Evolutionary conservation across 2,888 invertebrate genomes (phyloP).

Genomic region (Sphaerophoria rueppellii): DNA sequence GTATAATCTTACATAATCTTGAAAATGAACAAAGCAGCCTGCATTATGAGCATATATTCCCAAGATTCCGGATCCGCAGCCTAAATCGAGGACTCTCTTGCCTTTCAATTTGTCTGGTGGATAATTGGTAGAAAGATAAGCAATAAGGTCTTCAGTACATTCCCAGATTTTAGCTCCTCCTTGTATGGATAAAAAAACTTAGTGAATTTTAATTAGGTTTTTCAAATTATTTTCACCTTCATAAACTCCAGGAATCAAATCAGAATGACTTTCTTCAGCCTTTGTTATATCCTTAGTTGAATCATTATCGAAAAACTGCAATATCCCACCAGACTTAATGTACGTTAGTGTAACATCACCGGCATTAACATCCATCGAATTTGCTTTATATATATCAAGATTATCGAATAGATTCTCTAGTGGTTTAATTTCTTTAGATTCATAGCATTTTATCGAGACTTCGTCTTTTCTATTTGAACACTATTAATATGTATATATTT

Average conservation of each 20-base stretch:
- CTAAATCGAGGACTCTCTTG: slow-evolving; percentile 91
- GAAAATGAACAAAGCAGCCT: slow-evolving; percentile 90
- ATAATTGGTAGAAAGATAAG: slow-evolving; percentile 84
- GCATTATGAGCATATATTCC: slow-evolving; percentile 89
- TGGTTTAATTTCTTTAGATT: slow-evolving; percentile 76
- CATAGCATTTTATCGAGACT: slow-evolving; percentile 75
- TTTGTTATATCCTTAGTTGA: slow-evolving; percentile 80
- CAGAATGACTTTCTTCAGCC: slow-evolving; percentile 87
- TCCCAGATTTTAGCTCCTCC: slow-evolving; percentile 99
- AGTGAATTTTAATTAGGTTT: not conserved
- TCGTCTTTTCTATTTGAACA: slow-evolving; percentile 16
- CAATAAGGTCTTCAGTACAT: slow-evolving; percentile 91
- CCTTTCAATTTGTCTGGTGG: slow-evolving; percentile 80
- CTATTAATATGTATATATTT: not conserved
- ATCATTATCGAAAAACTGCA: slow-evolving; percentile 74
- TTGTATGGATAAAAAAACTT: slow-evolving; percentile 77
- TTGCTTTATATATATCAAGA: slow-evolving; percentile 78
- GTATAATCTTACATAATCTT: slow-evolving; percentile 93
- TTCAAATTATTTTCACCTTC: slow-evolving; percentile 85
- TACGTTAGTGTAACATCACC: slow-evolving; percentile 75
- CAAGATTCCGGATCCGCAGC: slow-evolving; percentile 95
- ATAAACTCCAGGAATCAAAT: slow-evolving; percentile 89
- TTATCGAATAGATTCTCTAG: slow-evolving; percentile 73
- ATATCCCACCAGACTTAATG: slow-evolving; percentile 77
- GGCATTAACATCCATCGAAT: slow-evolving; percentile 75